Evolutionary conservation across 2,888 invertebrate species (phyloP), one percentile per base, ranked within the genome.

Genomic region (Pomacea canaliculata): DNA sequence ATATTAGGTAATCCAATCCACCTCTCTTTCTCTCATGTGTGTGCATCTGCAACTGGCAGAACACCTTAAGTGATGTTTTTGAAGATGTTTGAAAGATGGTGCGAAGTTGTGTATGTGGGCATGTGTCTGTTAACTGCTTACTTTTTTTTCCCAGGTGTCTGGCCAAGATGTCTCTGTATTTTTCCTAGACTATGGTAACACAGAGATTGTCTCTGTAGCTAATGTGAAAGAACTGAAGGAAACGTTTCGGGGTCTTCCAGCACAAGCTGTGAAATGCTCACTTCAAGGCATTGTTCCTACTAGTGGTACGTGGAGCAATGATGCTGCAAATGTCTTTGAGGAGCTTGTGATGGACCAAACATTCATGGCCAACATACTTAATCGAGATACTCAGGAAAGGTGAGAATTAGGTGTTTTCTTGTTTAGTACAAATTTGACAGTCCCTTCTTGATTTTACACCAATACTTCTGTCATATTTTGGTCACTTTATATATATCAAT

Each of bases 151-250:
- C 19, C 80, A 82, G 70, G 77, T 81, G 2, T 70, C 79, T 59
- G 76, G 77, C 1, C 72, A 72, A 2, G 79, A 76, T 49, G 80
- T 81, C 3, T 73, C 75, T 63, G 87, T 90, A 0, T 78, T 75
- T 16, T 90, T 88, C 81, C 81, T 90, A 18, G 90, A 90, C 79
- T 89, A 87, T 82, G 90, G 90, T 10, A 89, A 90, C 77, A 78
- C 78, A 16, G 88, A 89, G 59, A 80, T 75, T 27, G 83, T 87
- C 16, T 60, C 81, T 10, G 48, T 46, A 4, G 73, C 82, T 3
- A 80, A 83, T 48, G 75, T 90, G 16, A 83, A 86, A 63, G 81
- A 79, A n/a, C 77, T 90, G 7, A 80, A 82, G 23, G 78, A 82
- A 10, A 79, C 86, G 68, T 89, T 89, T 76, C 70, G 81, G 16